Base-by-base conservation (phyloP, 1,140 invertebrate genomes). In the Bombus waltoni region DNA sequence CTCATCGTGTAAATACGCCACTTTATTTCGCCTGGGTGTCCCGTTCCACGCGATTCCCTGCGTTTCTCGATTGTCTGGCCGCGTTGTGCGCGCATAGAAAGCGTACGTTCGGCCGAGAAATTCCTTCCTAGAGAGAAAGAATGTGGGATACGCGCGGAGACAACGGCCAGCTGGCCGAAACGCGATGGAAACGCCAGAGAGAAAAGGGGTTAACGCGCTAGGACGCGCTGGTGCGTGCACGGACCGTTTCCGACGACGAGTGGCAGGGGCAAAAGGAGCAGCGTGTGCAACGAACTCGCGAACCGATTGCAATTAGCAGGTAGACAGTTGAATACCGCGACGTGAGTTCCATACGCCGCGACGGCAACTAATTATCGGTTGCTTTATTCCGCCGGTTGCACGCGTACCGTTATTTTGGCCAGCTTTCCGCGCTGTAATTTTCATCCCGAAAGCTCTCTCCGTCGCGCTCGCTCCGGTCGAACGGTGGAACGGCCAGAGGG, bases 1-100 rank as follows among this genome's bases (percentile, higher is more conserved):
- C 85, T 88, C 83, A 57, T 72, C 88, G 87, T 83, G 88, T 87
- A 89, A 89, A 89, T 89, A 89, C 87, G 88, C 87, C 87, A 89
- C 80, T 89, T 89, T 89, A 88, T 89, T 87, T 90, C 85, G 81
- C 77, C 76, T 70, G 77, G n/a, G 8, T 44, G 9, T 42, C 28
- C 22, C 25, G 1, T 44, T 28, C 66, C 32, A 25, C 44, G 70
- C 62, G 44, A 13, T 53, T 53, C 47, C 47, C 18, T 22, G 18
- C 47, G 8, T 53, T 53, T 22, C 18, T 22, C 18, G 22, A 53
- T 53, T 53, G 47, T 53, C 47, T 22, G 18, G 18, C 47, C 6
- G 18, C 6, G 32, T 32, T 32, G 47, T 6, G 47, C 47, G 47
- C 47, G 47, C 47, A 22, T 53, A 53, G 47, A 53, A 53, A 53